Evolutionary conservation across 2,797 vertebrate species (phyloP), one percentile per base, ranked within the genome.

Genomic region (Prionace glauca): DNA sequence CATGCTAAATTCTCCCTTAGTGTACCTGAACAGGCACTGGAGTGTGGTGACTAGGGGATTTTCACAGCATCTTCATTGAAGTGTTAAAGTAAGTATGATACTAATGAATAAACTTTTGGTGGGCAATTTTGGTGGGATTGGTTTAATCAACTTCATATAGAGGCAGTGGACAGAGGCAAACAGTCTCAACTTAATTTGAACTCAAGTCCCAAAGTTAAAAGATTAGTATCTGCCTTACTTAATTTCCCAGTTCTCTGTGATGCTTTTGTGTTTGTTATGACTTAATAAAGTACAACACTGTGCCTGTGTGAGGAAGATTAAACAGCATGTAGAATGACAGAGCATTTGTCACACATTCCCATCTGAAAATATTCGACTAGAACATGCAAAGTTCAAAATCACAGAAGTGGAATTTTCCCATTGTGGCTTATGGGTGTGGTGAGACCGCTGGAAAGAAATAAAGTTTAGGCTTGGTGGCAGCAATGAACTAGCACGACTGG

Each of bases 371-470:
- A 60, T n/a, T 91, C 65, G 88, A 67, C 62, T 22, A 67, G 18
- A 18, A 92, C 69, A 92, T 69, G 62, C 9, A 20, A 91, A 65
- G 62, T 16, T 36, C 88, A 91, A 69, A 92, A 92, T 69, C 65
- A 69, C 24, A 50, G 26, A 24, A 69, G 65, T 65, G 22, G 90
- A n/a, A 92, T 92, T 92, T 92, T 92, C 90, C 90, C 90, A 67
- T n/a, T 92, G 90, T 26, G 90, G 90, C 69, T 41, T 69, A 24
- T 69, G 90, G 90, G 90, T 92, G 90, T 67, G 90, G 90, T 69
- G 65, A 20, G 67, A 36, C 29, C 65, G 60, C 32, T 91, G 88
- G 88, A 60, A 91, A 65, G 20, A 41, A 92, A 41, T 36, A 92
- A 41, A 92, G n/a, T 67, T 92, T 41, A 2, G 9, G 65, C n/a